A percentile compares a stretch with the other conserved stretches of the same genome.
Evolutionary conservation across 2,888 invertebrate genomes (phyloP).

Genomic region (Galerucella calmariensis): DNA sequence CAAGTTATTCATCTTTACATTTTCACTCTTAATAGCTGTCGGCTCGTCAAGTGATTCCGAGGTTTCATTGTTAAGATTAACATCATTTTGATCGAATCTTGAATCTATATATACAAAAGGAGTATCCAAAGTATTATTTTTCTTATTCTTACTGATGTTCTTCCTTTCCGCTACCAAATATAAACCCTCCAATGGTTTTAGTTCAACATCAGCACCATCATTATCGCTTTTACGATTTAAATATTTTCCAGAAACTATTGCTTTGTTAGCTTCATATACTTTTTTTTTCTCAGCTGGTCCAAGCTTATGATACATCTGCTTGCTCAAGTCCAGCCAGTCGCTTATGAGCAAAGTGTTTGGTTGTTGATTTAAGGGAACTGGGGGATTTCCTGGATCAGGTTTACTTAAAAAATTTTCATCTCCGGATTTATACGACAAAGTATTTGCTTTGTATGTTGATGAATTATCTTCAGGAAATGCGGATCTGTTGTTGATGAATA

Average conservation of each 20-base stretch:
- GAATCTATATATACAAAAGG: background rate
- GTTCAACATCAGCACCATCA: background rate
- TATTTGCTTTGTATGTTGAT: background rate
- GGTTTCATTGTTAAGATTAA: background rate
- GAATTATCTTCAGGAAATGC: background rate
- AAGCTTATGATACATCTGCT: slow-evolving; percentile 12
- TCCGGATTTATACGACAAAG: background rate
- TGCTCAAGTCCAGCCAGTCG: slow-evolving; percentile 19
- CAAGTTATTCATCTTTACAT: background rate
- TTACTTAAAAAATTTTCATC: background rate
- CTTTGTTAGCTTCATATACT: slow-evolving; percentile 12
- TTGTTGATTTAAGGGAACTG: slow-evolving; percentile 25
- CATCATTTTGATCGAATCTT: too few species aligned
- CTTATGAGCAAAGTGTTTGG: slow-evolving; percentile 28
- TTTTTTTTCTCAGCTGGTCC: slow-evolving; percentile 6
- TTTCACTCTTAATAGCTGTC: background rate
- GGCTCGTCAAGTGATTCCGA: background rate
- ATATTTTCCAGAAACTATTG: slow-evolving; percentile 4
- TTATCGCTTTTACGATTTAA: background rate
- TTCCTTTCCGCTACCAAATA: slow-evolving; percentile 16
- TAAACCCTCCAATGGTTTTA: background rate
- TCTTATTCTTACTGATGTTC: background rate
- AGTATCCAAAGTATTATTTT: background rate
- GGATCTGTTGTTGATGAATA: background rate
- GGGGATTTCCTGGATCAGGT: slow-evolving; percentile 12